Percentiles rank a stretch among this genome's conserved stretches.
phyloP scores from a whole-genome alignment of 2,888 invertebrate genomes.

The Seira musarum region DNA sequence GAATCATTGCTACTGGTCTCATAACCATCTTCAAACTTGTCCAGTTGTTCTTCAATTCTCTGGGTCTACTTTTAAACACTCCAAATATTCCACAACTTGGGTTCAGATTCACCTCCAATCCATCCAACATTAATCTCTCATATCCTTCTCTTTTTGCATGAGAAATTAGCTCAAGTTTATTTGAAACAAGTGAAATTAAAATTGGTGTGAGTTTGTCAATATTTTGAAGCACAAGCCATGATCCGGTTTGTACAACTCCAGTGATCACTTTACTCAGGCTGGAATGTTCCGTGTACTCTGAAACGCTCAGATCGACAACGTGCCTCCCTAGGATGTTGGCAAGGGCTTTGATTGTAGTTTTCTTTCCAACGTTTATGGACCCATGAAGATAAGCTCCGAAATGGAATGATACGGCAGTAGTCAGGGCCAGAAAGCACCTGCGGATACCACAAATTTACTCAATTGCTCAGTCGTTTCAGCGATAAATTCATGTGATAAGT shows the following conservation, averaged over 20 bases:
- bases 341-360: slow-evolving; percentile 13
- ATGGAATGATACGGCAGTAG: slow-evolving; percentile 26
- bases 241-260: slow-evolving; percentile 33
- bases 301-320: background rate
- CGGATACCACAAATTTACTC: too few species aligned
- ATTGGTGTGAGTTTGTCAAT: background rate
- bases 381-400: slow-evolving; percentile 32
- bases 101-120: slow-evolving; percentile 18
- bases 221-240: slow-evolving; percentile 19
- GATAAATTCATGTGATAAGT: too few species aligned
- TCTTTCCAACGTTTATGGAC: slow-evolving; percentile 6
- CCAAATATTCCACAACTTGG: slow-evolving; percentile 26
- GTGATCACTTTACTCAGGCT: slow-evolving; percentile 1
- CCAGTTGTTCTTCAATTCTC: background rate
- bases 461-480: too few species aligned
- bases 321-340: slow-evolving; percentile 17
- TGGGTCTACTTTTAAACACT: background rate
- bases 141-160: slow-evolving; percentile 13
- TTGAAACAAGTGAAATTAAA: background rate
- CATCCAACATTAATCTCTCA: slow-evolving; percentile 31
- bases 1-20: slow-evolving; percentile 26
- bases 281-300: slow-evolving; percentile 2
- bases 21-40: slow-evolving; percentile 1
- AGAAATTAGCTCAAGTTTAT: slow-evolving; percentile 17
- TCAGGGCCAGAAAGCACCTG: slow-evolving; percentile 30